Percentiles rank a stretch among this genome's conserved stretches.
Conservation (phyloP, 1,140 invertebrate genomes). For the Spodoptera litura region DNA sequence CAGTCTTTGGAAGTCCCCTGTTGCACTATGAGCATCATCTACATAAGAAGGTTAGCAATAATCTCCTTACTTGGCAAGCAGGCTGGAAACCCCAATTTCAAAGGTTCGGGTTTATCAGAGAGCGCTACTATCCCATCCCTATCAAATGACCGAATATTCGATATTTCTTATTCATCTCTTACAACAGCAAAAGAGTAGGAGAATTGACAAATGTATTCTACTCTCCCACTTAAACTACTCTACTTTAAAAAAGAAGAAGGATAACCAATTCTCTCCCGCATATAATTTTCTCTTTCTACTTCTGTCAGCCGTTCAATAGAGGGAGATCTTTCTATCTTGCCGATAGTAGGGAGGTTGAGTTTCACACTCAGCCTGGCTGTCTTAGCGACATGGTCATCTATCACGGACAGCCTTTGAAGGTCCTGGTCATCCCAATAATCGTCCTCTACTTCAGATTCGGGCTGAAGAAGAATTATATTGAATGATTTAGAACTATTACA, state of each 20-base stretch:
- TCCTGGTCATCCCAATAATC: conserved; percentile 66
- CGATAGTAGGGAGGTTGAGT: conserved; percentile 63
- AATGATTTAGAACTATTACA: too few species aligned
- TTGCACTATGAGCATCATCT: too few species aligned
- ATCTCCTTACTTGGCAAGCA: too few species aligned
- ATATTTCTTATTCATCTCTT: too few species aligned
- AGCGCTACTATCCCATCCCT: too few species aligned
- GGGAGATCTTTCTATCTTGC: conserved; percentile 66
- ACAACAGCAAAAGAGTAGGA: too few species aligned
- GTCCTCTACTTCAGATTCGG: conserved; percentile 54
- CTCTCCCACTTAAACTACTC: background rate
- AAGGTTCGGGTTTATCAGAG: too few species aligned
- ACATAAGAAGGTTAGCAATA: too few species aligned
- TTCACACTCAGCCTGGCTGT: conserved; percentile 62
- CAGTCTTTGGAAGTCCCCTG: too few species aligned
- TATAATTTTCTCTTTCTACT: conserved; percentile 75
- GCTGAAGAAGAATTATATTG: background rate
- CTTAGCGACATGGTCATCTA: conserved; percentile 61
- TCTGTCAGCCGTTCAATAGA: conserved; percentile 67
- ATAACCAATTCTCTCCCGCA: conserved; percentile 75
- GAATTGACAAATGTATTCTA: background rate
- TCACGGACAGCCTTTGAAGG: conserved; percentile 59
- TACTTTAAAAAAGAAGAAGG: background rate
- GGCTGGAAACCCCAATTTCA: too few species aligned
- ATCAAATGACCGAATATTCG: too few species aligned